These are phyloP conservation scores for Gila orcuttii DNA, from an alignment of 2,113 vertebrate genomes.

Conservation along the genomic window DNA sequence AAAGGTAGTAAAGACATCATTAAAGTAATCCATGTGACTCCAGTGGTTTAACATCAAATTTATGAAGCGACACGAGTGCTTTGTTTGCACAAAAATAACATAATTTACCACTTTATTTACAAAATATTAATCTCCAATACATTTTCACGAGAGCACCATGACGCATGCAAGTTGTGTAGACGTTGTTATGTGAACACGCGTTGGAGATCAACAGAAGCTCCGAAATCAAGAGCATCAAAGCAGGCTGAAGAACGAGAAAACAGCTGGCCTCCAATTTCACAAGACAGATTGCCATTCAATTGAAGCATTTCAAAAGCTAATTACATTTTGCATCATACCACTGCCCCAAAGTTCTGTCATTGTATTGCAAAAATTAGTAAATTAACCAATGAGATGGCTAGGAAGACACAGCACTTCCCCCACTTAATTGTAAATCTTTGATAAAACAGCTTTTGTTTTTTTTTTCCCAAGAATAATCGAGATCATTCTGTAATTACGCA, in stretches of 20 bases:
- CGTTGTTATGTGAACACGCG: no score
- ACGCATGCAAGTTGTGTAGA: no score
- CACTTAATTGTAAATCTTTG: constrained; percentile 52
- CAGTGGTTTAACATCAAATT: no score
- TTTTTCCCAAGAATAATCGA: constrained; percentile 38
- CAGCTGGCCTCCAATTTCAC: constrained; percentile 57
- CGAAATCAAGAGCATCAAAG: constrained; percentile 38
- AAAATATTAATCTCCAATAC: no score
- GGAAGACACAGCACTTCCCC: constrained; percentile 41
- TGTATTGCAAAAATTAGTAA: constrained; percentile 55
- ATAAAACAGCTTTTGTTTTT: constrained; percentile 55
- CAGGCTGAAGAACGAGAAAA: constrained; percentile 48
- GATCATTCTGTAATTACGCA: constrained; percentile 38
- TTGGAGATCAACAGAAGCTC: constrained; percentile 26
- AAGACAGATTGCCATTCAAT: constrained; percentile 59
- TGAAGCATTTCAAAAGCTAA: constrained; percentile 59
- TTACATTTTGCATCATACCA: constrained; percentile 60
- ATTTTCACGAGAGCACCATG: no score
- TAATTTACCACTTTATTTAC: no score
- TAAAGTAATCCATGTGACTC: no score
- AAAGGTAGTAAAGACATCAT: no score
- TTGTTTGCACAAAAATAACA: no score
- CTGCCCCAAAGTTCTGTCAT: constrained; percentile 58
- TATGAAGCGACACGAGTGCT: no score
- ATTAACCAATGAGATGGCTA: constrained; percentile 54